Conservation (phyloP, 1,140 invertebrate species). For the Ericerus pela region DNA sequence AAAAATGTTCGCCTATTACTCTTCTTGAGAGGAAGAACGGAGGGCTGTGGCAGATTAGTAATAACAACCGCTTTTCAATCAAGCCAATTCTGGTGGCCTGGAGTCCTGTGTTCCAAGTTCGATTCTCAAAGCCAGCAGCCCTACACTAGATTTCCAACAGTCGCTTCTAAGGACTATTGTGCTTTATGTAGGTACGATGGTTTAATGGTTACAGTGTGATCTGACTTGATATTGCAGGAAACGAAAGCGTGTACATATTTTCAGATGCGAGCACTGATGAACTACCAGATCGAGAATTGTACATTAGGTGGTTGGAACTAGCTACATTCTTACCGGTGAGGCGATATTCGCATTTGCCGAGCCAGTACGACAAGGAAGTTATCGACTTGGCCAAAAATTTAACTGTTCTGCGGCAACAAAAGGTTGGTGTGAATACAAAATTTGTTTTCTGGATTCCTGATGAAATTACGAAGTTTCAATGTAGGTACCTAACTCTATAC, state of each 20-base stretch:
- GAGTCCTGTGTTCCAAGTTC: too few relatives aligned
- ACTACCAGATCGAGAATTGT: conserved; percentile 48
- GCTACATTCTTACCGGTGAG: conserved; percentile 84
- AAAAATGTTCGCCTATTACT: too few relatives aligned
- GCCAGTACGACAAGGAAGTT: conserved; percentile 64
- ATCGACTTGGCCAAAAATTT: conserved; percentile 59
- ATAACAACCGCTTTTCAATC: too few relatives aligned
- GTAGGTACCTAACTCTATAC: background rate
- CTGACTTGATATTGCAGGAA: background rate
- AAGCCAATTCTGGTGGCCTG: too few relatives aligned
- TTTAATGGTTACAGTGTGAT: too few relatives aligned
- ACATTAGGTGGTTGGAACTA: conserved; percentile 84
- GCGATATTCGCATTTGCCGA: conserved; percentile 76
- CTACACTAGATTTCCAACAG: too few relatives aligned
- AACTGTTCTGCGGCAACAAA: conserved; percentile 55
- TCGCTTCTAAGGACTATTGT: too few relatives aligned
- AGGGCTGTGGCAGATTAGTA: too few relatives aligned
- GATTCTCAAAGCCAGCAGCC: too few relatives aligned
- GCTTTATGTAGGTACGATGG: too few relatives aligned
- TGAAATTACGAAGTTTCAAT: background rate
- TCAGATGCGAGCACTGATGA: background rate
- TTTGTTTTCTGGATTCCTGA: too few relatives aligned
- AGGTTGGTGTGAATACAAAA: conserved; percentile 35
- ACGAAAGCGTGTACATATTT: background rate
- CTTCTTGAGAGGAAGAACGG: too few relatives aligned